phyloP scores from a whole-genome alignment of 2,797 vertebrate species.

The Eospalax fontanierii region DNA sequence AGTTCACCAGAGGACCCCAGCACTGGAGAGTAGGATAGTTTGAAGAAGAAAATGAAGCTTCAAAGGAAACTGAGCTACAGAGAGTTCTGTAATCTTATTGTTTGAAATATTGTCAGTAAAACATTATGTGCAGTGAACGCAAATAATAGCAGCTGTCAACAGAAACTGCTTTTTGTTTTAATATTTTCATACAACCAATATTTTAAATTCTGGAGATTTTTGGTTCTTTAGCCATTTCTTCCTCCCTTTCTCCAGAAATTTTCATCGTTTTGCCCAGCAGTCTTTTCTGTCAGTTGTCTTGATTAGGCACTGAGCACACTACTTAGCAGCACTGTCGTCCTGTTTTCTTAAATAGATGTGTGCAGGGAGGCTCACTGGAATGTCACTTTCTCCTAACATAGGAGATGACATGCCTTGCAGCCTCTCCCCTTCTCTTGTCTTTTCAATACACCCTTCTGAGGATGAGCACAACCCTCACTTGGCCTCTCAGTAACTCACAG shows the following conservation, averaged over 20 bases:
- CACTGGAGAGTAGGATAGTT: background rate
- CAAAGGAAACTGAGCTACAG: background rate
- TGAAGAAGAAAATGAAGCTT: background rate
- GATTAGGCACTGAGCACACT: background rate
- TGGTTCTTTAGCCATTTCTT: background rate
- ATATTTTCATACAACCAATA: background rate
- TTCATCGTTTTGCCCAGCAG: background rate
- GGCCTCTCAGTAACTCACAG: background rate
- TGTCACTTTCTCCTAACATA: conserved; percentile 46
- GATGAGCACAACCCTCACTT: background rate
- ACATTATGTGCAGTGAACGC: background rate
- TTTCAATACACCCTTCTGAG: background rate
- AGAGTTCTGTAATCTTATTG: background rate
- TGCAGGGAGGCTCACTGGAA: background rate
- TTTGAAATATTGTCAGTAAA: background rate
- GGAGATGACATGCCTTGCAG: conserved; percentile 9
- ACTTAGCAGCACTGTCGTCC: background rate
- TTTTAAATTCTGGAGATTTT: conserved; percentile 28
- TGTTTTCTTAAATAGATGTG: too few species aligned
- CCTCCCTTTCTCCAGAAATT: background rate
- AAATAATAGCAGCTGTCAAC: background rate
- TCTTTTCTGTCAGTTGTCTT: background rate
- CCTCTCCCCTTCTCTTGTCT: conserved; percentile 55
- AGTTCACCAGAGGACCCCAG: background rate
- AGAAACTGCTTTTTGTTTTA: background rate